Conservation (phyloP, 2,888 invertebrate genomes). For the Cosmia pyralina region DNA sequence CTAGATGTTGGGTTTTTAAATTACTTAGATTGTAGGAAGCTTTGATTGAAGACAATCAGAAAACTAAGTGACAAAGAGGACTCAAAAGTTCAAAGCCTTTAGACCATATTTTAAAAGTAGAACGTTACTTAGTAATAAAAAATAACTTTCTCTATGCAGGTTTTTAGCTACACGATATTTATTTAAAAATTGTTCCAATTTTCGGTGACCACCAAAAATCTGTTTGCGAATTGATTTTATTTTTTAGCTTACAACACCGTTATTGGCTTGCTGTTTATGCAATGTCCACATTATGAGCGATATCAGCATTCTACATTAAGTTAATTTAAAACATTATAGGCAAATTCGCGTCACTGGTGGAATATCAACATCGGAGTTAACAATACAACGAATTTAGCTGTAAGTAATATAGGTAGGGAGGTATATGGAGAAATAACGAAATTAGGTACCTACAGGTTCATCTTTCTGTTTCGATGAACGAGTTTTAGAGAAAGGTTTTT, state of each 20-base stretch:
- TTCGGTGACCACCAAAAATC: too few species aligned
- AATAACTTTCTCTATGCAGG: too few species aligned
- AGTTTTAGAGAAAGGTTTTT: background rate
- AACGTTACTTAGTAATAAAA: too few species aligned
- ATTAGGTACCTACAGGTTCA: background rate
- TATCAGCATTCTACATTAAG: slow-evolving; percentile 46
- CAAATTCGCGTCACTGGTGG: slow-evolving; percentile 33
- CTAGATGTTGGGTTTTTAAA: slow-evolving; percentile 14
- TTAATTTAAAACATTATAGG: slow-evolving; percentile 49
- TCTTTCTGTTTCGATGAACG: background rate
- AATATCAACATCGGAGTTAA: slow-evolving; percentile 8
- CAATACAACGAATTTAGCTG: slow-evolving; percentile 1
- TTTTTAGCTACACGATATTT: too few species aligned
- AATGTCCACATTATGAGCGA: slow-evolving; percentile 27
- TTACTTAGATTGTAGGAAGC: background rate
- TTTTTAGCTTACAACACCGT: too few species aligned
- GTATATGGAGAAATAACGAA: background rate
- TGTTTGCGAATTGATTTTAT: too few species aligned
- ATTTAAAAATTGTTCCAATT: too few species aligned
- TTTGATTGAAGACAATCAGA: background rate
- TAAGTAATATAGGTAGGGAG: background rate
- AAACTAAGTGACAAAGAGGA: background rate
- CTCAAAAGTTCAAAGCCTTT: background rate
- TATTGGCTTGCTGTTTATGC: slow-evolving; percentile 7
- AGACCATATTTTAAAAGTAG: background rate